Evolutionary conservation across 64 coral and sea anemone genomes (phyloP).

Genomic region (Actinia tenebrosa): DNA sequence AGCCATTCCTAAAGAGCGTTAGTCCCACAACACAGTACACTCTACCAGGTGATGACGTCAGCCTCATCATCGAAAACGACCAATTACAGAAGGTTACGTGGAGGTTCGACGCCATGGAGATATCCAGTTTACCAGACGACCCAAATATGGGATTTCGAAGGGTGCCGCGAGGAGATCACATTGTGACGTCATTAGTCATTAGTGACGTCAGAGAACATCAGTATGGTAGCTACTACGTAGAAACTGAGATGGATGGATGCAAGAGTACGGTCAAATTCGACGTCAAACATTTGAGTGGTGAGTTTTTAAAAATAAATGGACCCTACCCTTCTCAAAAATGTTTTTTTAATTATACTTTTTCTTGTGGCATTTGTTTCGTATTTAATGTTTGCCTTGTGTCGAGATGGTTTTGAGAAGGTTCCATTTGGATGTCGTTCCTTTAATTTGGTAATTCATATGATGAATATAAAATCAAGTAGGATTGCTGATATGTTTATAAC

Average conservation of each 20-base stretch:
- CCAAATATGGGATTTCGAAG: slow-evolving; percentile 61
- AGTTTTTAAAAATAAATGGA: neutral
- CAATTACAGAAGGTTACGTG: slow-evolving; percentile 36
- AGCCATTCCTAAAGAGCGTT: slow-evolving; percentile 42
- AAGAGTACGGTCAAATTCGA: slow-evolving; percentile 40
- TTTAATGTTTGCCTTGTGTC: too few species aligned
- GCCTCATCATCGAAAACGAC: slow-evolving; percentile 40
- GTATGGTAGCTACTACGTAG: slow-evolving; percentile 69
- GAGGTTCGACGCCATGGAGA: slow-evolving; percentile 58
- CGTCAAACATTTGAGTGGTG: slow-evolving; percentile 65
- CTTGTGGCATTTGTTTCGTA: too few species aligned
- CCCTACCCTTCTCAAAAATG: too few species aligned
- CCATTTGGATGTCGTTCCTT: too few species aligned
- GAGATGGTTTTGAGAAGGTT: too few species aligned
- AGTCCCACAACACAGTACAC: slow-evolving; percentile 30
- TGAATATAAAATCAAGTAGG: too few species aligned
- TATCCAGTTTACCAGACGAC: slow-evolving; percentile 68
- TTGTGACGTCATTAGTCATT: slow-evolving; percentile 56
- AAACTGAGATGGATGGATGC: slow-evolving; percentile 45
- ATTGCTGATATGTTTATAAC: too few species aligned
- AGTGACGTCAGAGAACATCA: slow-evolving; percentile 58
- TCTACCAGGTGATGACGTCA: slow-evolving; percentile 42
- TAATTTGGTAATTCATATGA: too few species aligned
- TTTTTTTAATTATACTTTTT: too few species aligned
- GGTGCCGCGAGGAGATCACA: neutral